Evolutionary conservation across 2,888 invertebrate species (phyloP).

Genomic region (Drosophila acutilabella): DNA sequence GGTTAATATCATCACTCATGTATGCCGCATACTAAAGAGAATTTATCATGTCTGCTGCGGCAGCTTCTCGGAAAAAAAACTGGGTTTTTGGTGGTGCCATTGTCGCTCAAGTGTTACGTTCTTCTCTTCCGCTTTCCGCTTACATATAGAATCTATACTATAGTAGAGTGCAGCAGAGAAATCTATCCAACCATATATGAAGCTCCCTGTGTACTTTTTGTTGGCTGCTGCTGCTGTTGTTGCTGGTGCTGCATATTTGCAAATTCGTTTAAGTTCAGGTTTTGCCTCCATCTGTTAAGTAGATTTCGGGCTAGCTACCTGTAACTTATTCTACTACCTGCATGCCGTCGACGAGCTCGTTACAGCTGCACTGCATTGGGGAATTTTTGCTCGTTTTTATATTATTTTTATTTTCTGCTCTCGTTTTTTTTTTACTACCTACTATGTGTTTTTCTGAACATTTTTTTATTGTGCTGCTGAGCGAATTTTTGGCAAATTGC

Average conservation of each 20-base stretch:
- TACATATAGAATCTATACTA: not conserved
- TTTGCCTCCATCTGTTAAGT: constrained; percentile 71
- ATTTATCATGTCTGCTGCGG: constrained; percentile 81
- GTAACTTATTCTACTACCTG: constrained; percentile 50
- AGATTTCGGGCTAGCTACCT: constrained; percentile 62
- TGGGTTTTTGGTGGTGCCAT: constrained; percentile 48
- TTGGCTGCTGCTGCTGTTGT: constrained; percentile 1
- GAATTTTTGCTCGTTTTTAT: constrained; percentile 30
- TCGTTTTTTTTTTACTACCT: constrained; percentile 11
- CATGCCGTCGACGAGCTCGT: constrained; percentile 62
- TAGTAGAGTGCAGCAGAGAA: constrained; percentile 4
- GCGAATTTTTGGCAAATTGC: constrained; percentile 73
- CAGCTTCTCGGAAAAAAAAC: constrained; percentile 46
- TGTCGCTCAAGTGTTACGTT: constrained; percentile 72
- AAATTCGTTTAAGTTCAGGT: constrained; percentile 73
- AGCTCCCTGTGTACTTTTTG: constrained; percentile 23
- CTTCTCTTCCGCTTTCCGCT: not conserved
- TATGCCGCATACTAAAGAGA: constrained; percentile 82
- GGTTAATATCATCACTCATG: constrained; percentile 83
- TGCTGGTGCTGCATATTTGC: constrained; percentile 68
- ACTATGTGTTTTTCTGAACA: not conserved
- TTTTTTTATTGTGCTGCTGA: constrained; percentile 8
- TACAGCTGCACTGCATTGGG: constrained; percentile 66
- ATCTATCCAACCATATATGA: constrained; percentile 26
- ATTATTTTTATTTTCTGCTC: constrained; percentile 7